Conservation (phyloP, 1,140 invertebrate genomes). For the Dreissena polymorpha region DNA sequence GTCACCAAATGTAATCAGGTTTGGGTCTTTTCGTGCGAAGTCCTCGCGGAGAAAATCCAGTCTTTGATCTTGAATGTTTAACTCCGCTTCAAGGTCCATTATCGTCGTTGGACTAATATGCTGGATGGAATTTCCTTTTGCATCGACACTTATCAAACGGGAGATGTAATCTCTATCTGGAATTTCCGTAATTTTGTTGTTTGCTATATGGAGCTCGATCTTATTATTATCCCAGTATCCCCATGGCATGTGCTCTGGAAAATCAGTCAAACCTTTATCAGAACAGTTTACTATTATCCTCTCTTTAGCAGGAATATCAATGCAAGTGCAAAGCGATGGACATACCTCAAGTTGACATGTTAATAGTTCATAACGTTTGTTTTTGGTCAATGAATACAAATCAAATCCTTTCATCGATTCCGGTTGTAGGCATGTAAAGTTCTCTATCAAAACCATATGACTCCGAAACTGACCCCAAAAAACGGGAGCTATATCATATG, state of each 20-base stretch:
- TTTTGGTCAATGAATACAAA: neutral
- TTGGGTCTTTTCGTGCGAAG: constrained; percentile 7
- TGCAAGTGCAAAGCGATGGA: constrained; percentile 12
- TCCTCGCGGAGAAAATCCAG: neutral
- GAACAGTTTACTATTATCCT: constrained; percentile 34
- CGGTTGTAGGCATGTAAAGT: constrained; percentile 14
- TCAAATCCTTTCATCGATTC: constrained; percentile 23
- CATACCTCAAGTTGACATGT: constrained; percentile 26
- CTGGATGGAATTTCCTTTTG: constrained; percentile 8
- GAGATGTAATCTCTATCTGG: constrained; percentile 12
- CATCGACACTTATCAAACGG: constrained; percentile 13
- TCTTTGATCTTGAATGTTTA: constrained; percentile 14
- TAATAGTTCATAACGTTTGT: neutral
- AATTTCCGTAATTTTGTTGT: constrained; percentile 19
- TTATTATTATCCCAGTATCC: constrained; percentile 29
- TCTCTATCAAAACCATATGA: neutral
- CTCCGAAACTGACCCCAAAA: neutral
- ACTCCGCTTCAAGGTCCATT: neutral
- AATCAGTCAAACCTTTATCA: neutral
- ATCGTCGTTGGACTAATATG: neutral
- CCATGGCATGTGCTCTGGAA: constrained; percentile 16
- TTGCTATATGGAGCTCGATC: constrained; percentile 22
- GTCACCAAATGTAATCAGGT: constrained; percentile 5
- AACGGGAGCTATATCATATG: too few species aligned
- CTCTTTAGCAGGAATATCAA: constrained; percentile 14